Evolutionary conservation across 1,140 invertebrate genomes (phyloP), one percentile per base, ranked within the genome.

Genomic region (Hylyphantes graminicola): DNA sequence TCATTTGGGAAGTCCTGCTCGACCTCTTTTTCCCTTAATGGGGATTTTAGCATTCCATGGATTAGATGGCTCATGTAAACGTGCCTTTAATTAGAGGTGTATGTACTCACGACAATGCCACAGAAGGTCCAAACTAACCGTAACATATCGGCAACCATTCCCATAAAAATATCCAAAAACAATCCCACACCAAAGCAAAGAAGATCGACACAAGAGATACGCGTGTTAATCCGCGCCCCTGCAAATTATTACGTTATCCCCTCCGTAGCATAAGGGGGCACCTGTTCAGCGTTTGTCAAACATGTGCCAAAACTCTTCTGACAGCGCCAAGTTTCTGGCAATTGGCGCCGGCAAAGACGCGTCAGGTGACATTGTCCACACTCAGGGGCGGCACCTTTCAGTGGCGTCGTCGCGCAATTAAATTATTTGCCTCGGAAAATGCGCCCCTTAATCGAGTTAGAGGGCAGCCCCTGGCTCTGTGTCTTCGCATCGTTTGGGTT

Each of bases 361-460:
- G 50, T 35, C 68, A 83, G 80, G 80, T 83, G 80, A 83, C 80
- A 83, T 74, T 83, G 80, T 83, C 70, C 80, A 83, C 72, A 73
- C 67, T 57, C 55, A n/a, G 54, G 53, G 53, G 50, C 53, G 68
- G 67, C 79, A 81, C 79, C 79, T 81, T 67, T 67, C 51, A 64
- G 68, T 67, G 57, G 15, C 79, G 79, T 81, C 79, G 79, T 81
- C 77, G 21, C 67, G 57, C 67, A 83, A 83, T 83, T 74, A 74
- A 83, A 83, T 83, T 83, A 83, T 75, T 74, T 75, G 80, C 59
- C 48, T 50, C 48, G 76, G 76, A 79, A 79, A 79, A 79, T 79
- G 77, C 79, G 67, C 59, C 79, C 35, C 79, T 63, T 83, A 83
- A 83, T 83, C 80, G 21, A 12, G 70, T 83, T 83, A 83, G 70